Base-by-base conservation (phyloP, 1,140 invertebrate genomes). In the Drosophila ficusphila region DNA sequence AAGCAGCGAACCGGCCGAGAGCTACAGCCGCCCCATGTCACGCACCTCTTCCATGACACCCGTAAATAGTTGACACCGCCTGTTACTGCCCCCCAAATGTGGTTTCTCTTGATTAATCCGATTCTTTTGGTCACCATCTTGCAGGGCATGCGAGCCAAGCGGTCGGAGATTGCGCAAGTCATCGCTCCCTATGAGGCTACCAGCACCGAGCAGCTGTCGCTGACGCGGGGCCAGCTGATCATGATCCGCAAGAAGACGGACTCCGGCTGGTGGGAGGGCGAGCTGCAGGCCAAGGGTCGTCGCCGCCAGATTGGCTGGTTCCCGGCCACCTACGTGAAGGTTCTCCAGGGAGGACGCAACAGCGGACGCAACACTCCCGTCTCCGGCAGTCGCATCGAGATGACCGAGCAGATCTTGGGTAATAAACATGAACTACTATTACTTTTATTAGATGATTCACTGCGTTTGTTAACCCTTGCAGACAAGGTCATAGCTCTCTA, bases 231-330 rank as follows among this genome's bases (percentile, higher is more conserved):
- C n/a, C 98, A 99, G 83, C 92, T 99, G 41, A 96, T 99, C 42
- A 96, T 98, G 93, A 97, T 99, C 11, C 94, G 98, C 9, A 99
- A 99, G 92, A 99, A 99, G 91, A 97, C 97, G 6, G 95, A 97
- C 51, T 97, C 97, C 70, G 98, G 98, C 16, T 99, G 98, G 98
- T 99, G 99, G 99, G 98, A 99, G 94, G 99, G 99, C 41, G 99
- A 99, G 92, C 92, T 99, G 19, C 98, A 99, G 93, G 97, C 97
- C 9, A 97, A 98, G 92, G 98, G 98, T n/a, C 95, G 97, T 74
- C 98, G 98, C 89, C 93, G 97, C 48, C 97, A 98, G 92, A 95
- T 98, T 52, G 98, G 98, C 3, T 99, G 98, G 98, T 99, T 99
- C 91, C 98, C 98, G 6, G 98, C 98, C 16, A 97, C 97, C 42